These are phyloP conservation scores for Diplogasteroides magnus DNA, from an alignment of 1,140 invertebrate species.

Conservation along the genomic window DNA sequence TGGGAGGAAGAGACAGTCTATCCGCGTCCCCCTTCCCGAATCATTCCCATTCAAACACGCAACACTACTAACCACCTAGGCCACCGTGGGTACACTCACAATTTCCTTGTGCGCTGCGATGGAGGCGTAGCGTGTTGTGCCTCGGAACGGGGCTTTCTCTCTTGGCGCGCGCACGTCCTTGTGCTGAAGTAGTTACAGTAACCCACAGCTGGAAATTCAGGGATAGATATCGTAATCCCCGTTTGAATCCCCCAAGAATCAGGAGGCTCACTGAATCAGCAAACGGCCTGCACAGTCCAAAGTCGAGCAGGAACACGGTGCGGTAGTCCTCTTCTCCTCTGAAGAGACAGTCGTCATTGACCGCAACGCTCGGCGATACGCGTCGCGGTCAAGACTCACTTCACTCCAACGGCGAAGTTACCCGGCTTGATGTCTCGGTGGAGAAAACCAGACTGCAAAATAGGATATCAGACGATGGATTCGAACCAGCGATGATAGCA, in stretches of 20 bases:
- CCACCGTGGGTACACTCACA: conserved; percentile 6
- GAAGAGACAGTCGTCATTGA: no score
- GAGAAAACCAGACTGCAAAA: neutral
- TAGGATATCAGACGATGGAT: no score
- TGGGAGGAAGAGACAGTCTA: no score
- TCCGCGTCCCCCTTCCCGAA: no score
- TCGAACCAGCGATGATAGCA: no score
- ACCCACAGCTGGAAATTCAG: no score
- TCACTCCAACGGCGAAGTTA: neutral
- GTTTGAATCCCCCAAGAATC: no score
- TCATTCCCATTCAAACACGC: no score
- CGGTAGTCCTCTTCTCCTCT: conserved; percentile 4
- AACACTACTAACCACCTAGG: no score
- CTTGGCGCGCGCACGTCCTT: neutral
- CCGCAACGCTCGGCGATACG: no score
- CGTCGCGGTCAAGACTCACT: no score
- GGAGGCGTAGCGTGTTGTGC: conserved; percentile 38
- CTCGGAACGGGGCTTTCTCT: conserved; percentile 29
- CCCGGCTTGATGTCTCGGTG: neutral
- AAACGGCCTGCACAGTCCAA: conserved; percentile 18
- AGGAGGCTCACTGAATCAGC: neutral
- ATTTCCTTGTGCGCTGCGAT: conserved; percentile 33
- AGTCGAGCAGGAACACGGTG: conserved; percentile 17
- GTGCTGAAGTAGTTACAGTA: neutral
- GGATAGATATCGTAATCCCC: no score